phyloP scores from a whole-genome alignment of 2,113 vertebrate species.

The Hemicordylus capensis region DNA sequence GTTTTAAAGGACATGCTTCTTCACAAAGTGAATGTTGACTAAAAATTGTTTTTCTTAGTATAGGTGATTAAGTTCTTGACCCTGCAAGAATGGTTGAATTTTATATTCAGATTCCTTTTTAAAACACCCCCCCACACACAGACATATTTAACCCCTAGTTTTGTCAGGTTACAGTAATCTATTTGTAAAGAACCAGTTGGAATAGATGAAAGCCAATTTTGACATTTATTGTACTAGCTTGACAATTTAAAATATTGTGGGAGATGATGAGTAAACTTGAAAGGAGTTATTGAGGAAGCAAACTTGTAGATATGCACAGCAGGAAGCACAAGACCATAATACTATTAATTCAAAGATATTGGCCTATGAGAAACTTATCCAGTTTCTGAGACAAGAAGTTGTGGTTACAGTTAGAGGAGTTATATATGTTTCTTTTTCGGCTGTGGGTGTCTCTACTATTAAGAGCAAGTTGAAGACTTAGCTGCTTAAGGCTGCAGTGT shows the following conservation, averaged over 20 bases:
- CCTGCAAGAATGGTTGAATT: rapidly evolving
- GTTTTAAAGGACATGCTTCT: not conserved
- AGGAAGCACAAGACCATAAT: constrained; percentile 16
- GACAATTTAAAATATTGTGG: constrained; percentile 43
- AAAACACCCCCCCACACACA: no score
- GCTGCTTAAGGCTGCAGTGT: not conserved
- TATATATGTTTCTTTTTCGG: not conserved
- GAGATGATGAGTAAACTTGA: constrained; percentile 64
- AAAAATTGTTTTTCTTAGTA: not conserved
- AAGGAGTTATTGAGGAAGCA: constrained; percentile 36
- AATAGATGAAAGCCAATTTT: constrained; percentile 45
- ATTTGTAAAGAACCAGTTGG: not conserved
- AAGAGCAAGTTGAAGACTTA: not conserved
- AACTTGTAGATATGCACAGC: constrained; percentile 3
- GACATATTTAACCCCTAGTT: not conserved
- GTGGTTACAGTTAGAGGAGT: not conserved
- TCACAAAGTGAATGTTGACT: not conserved
- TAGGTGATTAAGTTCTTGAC: not conserved
- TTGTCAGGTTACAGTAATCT: not conserved
- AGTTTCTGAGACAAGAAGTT: constrained; percentile 16
- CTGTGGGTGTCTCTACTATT: not conserved
- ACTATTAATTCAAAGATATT: not conserved
- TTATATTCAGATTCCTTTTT: not conserved
- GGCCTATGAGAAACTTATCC: not conserved
- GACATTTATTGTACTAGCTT: constrained; percentile 49